These are phyloP conservation scores for Etia nguti DNA, from an alignment of 2,113 vertebrate genomes.

Conservation along the genomic window DNA sequence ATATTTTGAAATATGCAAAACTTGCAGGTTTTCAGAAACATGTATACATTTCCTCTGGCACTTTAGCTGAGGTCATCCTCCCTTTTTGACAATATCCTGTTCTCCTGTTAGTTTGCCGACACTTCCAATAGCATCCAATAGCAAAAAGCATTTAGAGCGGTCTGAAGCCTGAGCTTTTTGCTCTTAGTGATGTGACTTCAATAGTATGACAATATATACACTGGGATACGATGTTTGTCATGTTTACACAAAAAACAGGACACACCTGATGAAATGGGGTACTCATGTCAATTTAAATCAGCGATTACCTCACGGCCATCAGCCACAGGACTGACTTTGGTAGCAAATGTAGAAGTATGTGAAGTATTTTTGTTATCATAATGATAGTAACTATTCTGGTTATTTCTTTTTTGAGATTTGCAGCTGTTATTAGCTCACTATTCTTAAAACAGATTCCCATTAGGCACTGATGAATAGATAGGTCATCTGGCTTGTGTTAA, in stretches of 20 bases:
- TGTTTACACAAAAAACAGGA: background rate
- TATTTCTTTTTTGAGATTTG: background rate
- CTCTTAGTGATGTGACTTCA: background rate
- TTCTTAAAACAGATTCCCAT: background rate
- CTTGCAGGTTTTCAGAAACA: no score
- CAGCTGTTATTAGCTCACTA: background rate
- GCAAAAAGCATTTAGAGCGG: no score
- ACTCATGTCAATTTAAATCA: background rate
- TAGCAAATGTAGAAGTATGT: background rate
- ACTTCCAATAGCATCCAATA: no score
- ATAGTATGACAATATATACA: background rate
- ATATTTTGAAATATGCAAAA: background rate
- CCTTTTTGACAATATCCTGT: no score
- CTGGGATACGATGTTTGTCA: background rate
- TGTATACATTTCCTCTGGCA: no score
- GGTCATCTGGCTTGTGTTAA: constrained; percentile 2
- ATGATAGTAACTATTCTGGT: background rate
- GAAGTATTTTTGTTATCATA: background rate
- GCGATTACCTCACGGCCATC: background rate
- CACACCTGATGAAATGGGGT: background rate
- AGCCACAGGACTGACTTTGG: background rate
- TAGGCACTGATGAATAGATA: background rate
- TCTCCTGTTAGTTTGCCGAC: no score
- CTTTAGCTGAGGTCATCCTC: no score
- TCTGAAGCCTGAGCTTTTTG: background rate